phyloP scores from a whole-genome alignment of 2,797 vertebrate species.

The Bradypodion pumilum region DNA sequence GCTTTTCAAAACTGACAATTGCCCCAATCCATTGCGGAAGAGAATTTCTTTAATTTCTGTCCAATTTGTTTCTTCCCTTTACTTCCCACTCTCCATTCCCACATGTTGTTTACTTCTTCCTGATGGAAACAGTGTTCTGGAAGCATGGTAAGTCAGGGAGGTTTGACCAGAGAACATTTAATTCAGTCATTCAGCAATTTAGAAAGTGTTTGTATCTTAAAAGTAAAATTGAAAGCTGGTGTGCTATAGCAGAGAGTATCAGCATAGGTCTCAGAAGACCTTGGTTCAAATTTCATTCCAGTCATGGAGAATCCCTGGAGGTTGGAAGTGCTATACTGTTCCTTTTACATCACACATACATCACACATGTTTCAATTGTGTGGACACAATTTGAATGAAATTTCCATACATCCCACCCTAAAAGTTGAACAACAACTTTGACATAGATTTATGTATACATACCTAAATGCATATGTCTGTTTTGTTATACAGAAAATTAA shows the following conservation, averaged over 20 bases:
- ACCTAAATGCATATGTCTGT: neutral
- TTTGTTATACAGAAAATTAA: neutral
- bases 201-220: neutral
- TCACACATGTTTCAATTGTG: too few relatives aligned
- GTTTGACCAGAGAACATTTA: neutral
- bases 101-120: neutral
- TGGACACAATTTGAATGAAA: too few relatives aligned
- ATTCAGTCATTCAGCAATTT: neutral
- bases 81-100: neutral
- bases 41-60: conserved; percentile 56
- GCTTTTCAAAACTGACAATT: conserved; percentile 53
- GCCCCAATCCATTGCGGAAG: conserved; percentile 55
- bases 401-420: too few relatives aligned
- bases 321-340: too few relatives aligned
- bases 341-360: too few relatives aligned
- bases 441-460: too few relatives aligned
- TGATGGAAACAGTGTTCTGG: neutral
- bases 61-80: neutral
- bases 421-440: too few relatives aligned
- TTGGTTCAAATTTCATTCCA: too few relatives aligned
- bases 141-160: neutral
- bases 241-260: too few relatives aligned
- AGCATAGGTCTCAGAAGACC: too few relatives aligned
- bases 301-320: too few relatives aligned
- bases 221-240: too few relatives aligned